Evolutionary conservation across 1,140 invertebrate genomes (phyloP), one percentile per base, ranked within the genome.

Genomic region (Arion vulgaris): DNA sequence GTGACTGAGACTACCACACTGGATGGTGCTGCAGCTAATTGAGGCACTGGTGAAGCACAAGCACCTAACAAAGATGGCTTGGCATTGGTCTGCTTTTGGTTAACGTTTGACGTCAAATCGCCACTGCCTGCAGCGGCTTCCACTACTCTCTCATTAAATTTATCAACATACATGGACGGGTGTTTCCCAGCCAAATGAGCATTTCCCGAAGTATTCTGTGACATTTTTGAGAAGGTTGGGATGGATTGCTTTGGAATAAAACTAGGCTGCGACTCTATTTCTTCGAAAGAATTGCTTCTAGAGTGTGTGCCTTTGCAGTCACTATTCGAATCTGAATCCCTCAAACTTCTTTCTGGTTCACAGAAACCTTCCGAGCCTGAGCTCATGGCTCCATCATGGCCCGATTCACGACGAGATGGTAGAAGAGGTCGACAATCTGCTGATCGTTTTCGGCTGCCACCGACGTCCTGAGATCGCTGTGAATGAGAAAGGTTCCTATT

Each of bases 331-430:
- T 91, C 90, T 32, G 90, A 91, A 80, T 91, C 90, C 82, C 88
- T 83, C 51, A 87, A 89, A 19, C 85, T n/a, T 83, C 71, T 85
- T 72, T 90, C 89, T n/a, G 97, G 97, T 92, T 98, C 96, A 92
- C 97, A 98, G 91, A 98, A 98, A 51, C 97, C 97, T 93, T 99
- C 97, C 86, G 96, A 98, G n/a, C 96, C 97, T 90, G 96, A 98
- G 77, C 97, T 98, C 69, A 97, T 94, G 92, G 97, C 98, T 13
- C 96, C 96, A 90, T 97, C 96, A n/a, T 89, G 81, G n/a, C 81
- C 77, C 45, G 86, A 87, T 45, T 87, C 86, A 79, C 85, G 79
- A 34, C 85, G 82, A 32, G 45, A 57, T 41, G 83, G 79, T 28
- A 74, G 28, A 69, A 82, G 68, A 75, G 78, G 66, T 57, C 74